These are phyloP conservation scores for Saimiri boliviensis DNA, from an alignment of 2,113 vertebrate species.

Conservation along the genomic window DNA sequence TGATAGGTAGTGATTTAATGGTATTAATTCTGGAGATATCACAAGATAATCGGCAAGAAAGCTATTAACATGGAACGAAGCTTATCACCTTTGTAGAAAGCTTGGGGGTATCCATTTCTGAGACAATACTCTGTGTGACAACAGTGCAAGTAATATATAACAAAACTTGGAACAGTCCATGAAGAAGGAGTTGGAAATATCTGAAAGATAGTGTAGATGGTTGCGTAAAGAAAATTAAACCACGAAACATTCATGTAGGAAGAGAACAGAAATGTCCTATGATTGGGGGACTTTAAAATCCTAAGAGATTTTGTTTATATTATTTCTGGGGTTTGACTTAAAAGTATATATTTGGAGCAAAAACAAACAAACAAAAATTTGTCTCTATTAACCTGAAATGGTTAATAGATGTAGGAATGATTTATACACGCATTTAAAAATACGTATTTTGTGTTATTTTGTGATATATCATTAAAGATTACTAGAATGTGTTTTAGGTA, in stretches of 20 bases:
- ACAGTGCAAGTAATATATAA: not conserved
- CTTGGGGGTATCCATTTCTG: not conserved
- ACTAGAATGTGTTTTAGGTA: not conserved
- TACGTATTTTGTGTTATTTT: not conserved
- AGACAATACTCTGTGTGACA: not conserved
- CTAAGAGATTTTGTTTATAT: not conserved
- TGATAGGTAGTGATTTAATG: not conserved
- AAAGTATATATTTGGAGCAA: not conserved
- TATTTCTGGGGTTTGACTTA: not conserved
- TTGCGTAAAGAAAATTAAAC: not conserved
- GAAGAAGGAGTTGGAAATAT: not conserved
- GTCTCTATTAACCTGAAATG: not conserved
- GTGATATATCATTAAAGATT: not conserved
- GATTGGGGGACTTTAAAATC: not conserved
- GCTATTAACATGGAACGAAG: conserved; percentile 19
- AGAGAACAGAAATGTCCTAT: not conserved
- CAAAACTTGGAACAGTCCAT: not conserved
- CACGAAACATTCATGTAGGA: not conserved
- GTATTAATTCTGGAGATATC: not conserved
- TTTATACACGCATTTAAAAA: not conserved
- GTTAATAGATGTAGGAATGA: not conserved
- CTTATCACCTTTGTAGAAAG: not conserved
- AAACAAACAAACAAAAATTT: not conserved
- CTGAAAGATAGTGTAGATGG: not conserved
- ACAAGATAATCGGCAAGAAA: not conserved